Evolutionary conservation across 1,140 invertebrate species (phyloP).

Genomic region (Drosophila sturtevanti): DNA sequence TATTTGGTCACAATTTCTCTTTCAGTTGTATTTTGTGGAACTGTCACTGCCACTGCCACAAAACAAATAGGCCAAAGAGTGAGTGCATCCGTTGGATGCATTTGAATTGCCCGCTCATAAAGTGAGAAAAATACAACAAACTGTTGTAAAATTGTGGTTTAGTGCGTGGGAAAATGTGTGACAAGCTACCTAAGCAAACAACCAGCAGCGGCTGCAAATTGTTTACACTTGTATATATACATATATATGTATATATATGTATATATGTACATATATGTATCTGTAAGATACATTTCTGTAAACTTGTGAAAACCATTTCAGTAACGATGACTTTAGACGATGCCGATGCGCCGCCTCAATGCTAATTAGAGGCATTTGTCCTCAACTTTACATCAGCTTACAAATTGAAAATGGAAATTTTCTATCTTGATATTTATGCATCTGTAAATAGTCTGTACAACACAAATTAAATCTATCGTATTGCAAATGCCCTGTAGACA

Average conservation of each 20-base stretch:
- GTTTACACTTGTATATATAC: conserved; percentile 61
- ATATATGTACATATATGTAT: no score
- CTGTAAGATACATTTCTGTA: conserved; percentile 74
- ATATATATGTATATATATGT: no score
- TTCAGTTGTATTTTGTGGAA: conserved; percentile 32
- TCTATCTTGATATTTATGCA: conserved; percentile 48
- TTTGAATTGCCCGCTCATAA: conserved; percentile 46
- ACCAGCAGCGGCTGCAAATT: conserved; percentile 54
- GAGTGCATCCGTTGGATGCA: conserved; percentile 63
- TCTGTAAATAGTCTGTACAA: conserved; percentile 56
- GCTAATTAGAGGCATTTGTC: conserved; percentile 78
- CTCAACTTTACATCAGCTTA: conserved; percentile 64
- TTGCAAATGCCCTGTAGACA: conserved; percentile 16
- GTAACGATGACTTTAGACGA: conserved; percentile 24
- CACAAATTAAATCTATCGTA: neutral
- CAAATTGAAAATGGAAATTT: conserved; percentile 68
- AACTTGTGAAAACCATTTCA: conserved; percentile 74
- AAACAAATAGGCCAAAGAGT: conserved; percentile 2
- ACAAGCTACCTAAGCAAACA: conserved; percentile 67
- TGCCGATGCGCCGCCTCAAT: conserved; percentile 51
- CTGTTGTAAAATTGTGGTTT: conserved; percentile 56
- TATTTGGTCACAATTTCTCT: conserved; percentile 61
- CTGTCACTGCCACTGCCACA: conserved; percentile 21
- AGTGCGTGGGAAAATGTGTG: conserved; percentile 71
- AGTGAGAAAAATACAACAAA: conserved; percentile 50